Percentiles rank a stretch among this genome's conserved stretches.
Evolutionary conservation across 2,113 vertebrate species (phyloP).

Genomic region (Mastomys natalensis): DNA sequence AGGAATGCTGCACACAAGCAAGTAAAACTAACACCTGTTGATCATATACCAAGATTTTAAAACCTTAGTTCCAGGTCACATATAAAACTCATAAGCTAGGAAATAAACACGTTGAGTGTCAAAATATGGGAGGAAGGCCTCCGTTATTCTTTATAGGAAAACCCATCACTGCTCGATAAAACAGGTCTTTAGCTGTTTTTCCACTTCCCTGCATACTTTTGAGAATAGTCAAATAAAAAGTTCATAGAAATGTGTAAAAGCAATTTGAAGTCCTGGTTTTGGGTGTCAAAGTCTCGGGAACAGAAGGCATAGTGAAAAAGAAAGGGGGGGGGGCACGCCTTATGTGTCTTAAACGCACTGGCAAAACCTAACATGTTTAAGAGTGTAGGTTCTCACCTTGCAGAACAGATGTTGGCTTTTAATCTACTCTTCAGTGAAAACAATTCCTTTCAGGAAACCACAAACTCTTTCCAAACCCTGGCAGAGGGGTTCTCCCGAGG

Average conservation of each 20-base stretch:
- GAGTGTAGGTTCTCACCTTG: conserved; percentile 28
- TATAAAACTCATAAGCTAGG: background rate
- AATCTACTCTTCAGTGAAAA: background rate
- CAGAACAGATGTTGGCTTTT: background rate
- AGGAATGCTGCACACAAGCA: background rate
- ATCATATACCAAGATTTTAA: background rate
- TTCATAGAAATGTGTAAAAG: conserved; percentile 22
- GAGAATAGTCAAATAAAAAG: background rate
- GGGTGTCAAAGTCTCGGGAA: background rate
- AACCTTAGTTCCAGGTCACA: conserved; percentile 20
- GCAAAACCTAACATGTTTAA: background rate
- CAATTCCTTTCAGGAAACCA: conserved; percentile 65
- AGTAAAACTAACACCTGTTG: background rate
- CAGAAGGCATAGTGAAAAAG: background rate
- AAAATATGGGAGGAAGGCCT: conserved; percentile 27
- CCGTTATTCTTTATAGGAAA: background rate
- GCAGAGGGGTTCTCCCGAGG: background rate
- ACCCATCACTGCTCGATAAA: background rate
- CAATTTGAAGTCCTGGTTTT: conserved; percentile 32
- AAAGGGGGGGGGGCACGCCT: background rate
- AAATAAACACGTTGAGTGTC: background rate
- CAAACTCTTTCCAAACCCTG: background rate
- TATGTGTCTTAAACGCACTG: background rate
- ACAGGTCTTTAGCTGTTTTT: background rate
- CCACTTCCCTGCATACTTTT: background rate